Conservation (phyloP, 2,113 vertebrate genomes). For the Ceuthmochares aereus region DNA sequence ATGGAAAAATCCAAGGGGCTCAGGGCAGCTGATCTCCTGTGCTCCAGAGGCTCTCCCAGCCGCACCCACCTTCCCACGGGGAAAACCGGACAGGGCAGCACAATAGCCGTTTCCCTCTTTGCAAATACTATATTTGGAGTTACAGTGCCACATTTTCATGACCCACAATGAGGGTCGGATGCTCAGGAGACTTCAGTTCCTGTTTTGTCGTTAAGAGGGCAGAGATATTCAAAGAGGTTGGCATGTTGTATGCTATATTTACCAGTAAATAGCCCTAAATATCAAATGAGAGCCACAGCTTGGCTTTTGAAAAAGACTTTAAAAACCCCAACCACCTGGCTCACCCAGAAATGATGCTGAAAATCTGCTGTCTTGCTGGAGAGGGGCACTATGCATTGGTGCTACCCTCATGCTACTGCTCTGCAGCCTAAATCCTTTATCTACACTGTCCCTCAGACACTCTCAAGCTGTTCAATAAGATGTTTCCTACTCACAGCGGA, state of each 20-base stretch:
- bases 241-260: constrained; percentile 8
- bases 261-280: background rate
- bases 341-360: background rate
- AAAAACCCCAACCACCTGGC: background rate
- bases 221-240: background rate
- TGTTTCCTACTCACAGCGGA: background rate
- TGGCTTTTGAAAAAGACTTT: background rate
- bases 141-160: background rate
- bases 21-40: rapidly evolving
- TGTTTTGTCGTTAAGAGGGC: constrained; percentile 9
- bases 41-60: background rate
- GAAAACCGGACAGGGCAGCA: constrained; percentile 32
- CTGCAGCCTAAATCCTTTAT: background rate
- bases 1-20: background rate
- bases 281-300: background rate
- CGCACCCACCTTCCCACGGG: background rate
- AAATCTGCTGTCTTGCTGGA: background rate
- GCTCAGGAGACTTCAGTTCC: background rate
- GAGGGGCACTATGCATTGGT: background rate
- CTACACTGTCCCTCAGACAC: background rate
- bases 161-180: constrained; percentile 28
- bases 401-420: background rate
- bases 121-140: constrained; percentile 13
- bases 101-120: constrained; percentile 55
- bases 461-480: background rate